These are phyloP conservation scores for Indicator indicator DNA, from an alignment of 2,113 vertebrate species.

Conservation along the genomic window DNA sequence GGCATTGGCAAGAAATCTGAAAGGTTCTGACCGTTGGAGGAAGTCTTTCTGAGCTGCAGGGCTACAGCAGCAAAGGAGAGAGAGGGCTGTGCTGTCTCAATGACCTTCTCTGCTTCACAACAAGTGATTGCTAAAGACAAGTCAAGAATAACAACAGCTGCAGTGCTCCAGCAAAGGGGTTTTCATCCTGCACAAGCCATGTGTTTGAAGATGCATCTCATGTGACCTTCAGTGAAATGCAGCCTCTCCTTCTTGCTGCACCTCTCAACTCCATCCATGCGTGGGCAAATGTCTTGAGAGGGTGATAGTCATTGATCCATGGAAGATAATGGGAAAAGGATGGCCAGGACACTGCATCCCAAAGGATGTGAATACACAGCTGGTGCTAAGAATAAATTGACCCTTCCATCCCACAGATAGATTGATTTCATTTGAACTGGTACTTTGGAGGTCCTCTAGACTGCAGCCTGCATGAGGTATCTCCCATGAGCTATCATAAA, in stretches of 20 bases:
- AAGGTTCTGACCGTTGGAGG: not conserved
- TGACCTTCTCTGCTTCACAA: not conserved
- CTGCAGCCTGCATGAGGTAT: not conserved
- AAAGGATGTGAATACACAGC: not conserved
- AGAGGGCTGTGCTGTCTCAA: not conserved
- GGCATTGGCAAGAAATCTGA: not conserved
- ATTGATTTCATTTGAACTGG: not conserved
- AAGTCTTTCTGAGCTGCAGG: not conserved
- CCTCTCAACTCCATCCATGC: too few species aligned
- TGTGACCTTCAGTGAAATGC: too few species aligned
- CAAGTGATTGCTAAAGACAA: not conserved
- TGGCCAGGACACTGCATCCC: not conserved
- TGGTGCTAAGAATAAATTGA: not conserved
- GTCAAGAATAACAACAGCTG: not conserved
- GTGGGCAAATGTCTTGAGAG: too few species aligned
- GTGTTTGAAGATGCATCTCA: too few species aligned
- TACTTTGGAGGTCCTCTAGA: not conserved
- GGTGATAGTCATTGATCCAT: too few species aligned
- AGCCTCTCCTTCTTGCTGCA: too few species aligned
- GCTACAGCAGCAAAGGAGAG: not conserved
- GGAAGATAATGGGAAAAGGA: too few species aligned
- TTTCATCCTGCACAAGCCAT: not conserved
- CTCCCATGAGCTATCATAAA: not conserved
- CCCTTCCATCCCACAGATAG: not conserved
- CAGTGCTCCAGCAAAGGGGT: not conserved